These are phyloP conservation scores for Myiothlypis coronata DNA, from an alignment of 2,797 vertebrate species.

Conservation along the genomic window DNA sequence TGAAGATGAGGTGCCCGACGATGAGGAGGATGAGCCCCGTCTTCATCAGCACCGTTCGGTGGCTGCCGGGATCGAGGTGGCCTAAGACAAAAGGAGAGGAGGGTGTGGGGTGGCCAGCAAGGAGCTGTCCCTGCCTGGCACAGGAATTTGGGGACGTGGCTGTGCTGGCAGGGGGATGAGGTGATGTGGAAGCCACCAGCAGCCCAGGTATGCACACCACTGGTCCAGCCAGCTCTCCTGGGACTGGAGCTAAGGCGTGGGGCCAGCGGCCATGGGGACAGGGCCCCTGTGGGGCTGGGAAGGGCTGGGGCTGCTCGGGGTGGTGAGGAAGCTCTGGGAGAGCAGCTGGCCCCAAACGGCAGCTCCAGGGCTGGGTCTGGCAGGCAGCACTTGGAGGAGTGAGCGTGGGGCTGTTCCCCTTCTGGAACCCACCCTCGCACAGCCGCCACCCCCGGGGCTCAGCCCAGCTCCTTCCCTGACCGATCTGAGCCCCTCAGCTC, in stretches of 20 bases:
- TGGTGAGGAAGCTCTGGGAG: fast-evolving
- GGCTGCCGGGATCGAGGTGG: constrained; percentile 67
- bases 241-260: fast-evolving
- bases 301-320: not conserved
- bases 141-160: not conserved
- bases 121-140: not conserved
- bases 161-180: fast-evolving
- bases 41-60: constrained; percentile 87
- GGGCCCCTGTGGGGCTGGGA: not conserved
- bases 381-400: fast-evolving
- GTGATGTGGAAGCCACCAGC: fast-evolving
- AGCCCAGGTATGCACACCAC: not conserved
- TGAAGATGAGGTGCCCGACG: constrained; percentile 88
- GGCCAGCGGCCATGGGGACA: not conserved
- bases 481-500: fast-evolving
- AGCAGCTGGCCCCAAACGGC: not conserved
- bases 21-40: constrained; percentile 88
- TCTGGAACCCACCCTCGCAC: fast-evolving
- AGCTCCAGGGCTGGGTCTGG: not conserved
- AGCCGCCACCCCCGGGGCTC: fast-evolving
- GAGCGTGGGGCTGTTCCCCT: no score
- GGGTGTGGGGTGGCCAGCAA: not conserved
- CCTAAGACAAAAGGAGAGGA: constrained; percentile 1
- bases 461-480: not conserved
- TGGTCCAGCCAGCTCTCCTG: not conserved